phyloP scores from a whole-genome alignment of 2,888 invertebrate species.

The Callyntrura sp. region DNA sequence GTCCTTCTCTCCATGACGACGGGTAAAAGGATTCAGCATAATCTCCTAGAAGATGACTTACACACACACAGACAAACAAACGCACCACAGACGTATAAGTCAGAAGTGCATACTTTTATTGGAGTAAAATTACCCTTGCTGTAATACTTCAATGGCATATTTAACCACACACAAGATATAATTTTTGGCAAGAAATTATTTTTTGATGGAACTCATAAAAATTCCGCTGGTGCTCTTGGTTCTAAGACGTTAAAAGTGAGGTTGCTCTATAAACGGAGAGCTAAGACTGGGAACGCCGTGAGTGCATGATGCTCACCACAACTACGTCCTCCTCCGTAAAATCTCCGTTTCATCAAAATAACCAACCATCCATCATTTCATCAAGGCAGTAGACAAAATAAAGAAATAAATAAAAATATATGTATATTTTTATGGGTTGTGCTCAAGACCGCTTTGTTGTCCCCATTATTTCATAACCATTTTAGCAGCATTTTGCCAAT shows the following conservation, averaged over 20 bases:
- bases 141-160: not conserved
- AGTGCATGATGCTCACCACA: too few relatives aligned
- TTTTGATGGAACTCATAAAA: slow-evolving; percentile 54
- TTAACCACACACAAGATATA: slow-evolving; percentile 25
- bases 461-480: slow-evolving; percentile 2
- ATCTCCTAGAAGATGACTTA: not conserved
- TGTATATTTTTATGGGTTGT: slow-evolving; percentile 15
- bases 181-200: slow-evolving; percentile 46
- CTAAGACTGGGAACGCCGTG: not conserved
- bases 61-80: not conserved
- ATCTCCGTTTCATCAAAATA: slow-evolving; percentile 32
- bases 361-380: slow-evolving; percentile 44
- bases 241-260: not conserved
- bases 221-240: not conserved
- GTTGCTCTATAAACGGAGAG: slow-evolving; percentile 50
- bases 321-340: slow-evolving; percentile 35
- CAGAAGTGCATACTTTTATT: not conserved
- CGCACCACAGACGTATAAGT: not conserved
- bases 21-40: not conserved
- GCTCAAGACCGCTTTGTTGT: slow-evolving; percentile 35
- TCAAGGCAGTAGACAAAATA: slow-evolving; percentile 27
- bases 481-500: slow-evolving; percentile 13
- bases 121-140: slow-evolving; percentile 34
- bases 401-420: slow-evolving; percentile 48
- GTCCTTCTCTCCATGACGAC: slow-evolving; percentile 51